phyloP scores from a whole-genome alignment of 37 sponge, comb jelly and placozoan species.

The Agelas oroides region DNA sequence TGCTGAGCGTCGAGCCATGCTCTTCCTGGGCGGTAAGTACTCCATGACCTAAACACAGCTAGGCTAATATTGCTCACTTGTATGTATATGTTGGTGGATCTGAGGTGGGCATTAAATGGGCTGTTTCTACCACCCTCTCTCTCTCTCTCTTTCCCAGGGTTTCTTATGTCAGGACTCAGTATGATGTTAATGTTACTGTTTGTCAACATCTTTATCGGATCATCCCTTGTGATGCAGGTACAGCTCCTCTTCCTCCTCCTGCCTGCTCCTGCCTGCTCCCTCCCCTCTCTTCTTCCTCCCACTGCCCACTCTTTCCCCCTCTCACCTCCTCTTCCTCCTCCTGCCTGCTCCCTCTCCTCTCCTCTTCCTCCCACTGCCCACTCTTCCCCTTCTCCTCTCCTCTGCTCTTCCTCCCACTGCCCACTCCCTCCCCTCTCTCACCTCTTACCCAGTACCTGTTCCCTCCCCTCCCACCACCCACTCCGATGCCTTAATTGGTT shows the following conservation, averaged over 20 bases:
- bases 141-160: slow-evolving; percentile 43
- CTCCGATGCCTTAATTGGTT: too few species aligned
- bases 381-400: too few species aligned
- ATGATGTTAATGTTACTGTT: slow-evolving; percentile 71
- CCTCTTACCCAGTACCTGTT: too few species aligned
- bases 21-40: slow-evolving; percentile 89
- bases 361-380: not conserved
- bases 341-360: not conserved
- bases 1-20: slow-evolving; percentile 82
- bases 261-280: not conserved
- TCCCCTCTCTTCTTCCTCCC: not conserved
- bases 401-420: too few species aligned
- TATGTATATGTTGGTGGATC: not conserved
- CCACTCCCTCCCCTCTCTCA: not conserved
- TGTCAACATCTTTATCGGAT: slow-evolving; percentile 87
- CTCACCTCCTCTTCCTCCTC: too few species aligned
- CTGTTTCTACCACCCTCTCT: not conserved
- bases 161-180: slow-evolving; percentile 75
- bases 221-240: slow-evolving; percentile 77
- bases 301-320: not conserved
- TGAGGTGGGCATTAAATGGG: not conserved
- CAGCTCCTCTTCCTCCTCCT: not conserved
- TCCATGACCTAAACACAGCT: too few species aligned
- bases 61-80: not conserved
- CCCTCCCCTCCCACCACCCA: too few species aligned